These are phyloP conservation scores for Dasysyrphus albostriatus DNA, from an alignment of 2,888 invertebrate genomes.

Conservation along the genomic window DNA sequence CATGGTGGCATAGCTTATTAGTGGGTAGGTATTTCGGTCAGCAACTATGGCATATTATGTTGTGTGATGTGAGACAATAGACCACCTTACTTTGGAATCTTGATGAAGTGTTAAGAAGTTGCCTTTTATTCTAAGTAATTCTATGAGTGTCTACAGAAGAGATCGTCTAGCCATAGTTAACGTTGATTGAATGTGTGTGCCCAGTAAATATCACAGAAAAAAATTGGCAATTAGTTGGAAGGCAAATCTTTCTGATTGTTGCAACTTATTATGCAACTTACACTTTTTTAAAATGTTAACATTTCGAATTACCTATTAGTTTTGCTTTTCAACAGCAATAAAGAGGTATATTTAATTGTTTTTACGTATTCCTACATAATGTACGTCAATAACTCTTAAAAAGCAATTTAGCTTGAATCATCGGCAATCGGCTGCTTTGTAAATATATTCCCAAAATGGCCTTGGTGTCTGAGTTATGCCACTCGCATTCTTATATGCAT, in stretches of 20 bases:
- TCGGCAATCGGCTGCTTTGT: background rate
- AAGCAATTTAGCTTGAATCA: background rate
- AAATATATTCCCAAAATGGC: background rate
- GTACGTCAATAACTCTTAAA: background rate
- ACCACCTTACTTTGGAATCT: constrained; percentile 43
- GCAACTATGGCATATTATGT: constrained; percentile 26
- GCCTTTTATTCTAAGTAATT: constrained; percentile 33
- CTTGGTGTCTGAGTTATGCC: constrained; percentile 11
- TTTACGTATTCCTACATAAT: background rate
- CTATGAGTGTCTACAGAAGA: constrained; percentile 17
- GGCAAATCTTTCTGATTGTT: background rate
- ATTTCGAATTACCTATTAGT: no score
- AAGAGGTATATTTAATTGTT: background rate
- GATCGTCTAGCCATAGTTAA: constrained; percentile 1
- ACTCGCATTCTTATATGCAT: constrained; percentile 37
- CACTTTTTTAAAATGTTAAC: no score
- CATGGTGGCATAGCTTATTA: constrained; percentile 39
- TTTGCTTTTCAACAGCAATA: no score
- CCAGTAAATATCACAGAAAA: background rate
- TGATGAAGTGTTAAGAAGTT: constrained; percentile 27
- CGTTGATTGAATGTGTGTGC: background rate
- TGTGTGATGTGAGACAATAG: constrained; percentile 47
- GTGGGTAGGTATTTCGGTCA: constrained; percentile 49
- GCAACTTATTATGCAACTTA: no score
- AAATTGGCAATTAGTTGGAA: no score